Evolutionary conservation across 2,888 invertebrate genomes (phyloP).

Genomic region (Caenorhabditis japonica): DNA sequence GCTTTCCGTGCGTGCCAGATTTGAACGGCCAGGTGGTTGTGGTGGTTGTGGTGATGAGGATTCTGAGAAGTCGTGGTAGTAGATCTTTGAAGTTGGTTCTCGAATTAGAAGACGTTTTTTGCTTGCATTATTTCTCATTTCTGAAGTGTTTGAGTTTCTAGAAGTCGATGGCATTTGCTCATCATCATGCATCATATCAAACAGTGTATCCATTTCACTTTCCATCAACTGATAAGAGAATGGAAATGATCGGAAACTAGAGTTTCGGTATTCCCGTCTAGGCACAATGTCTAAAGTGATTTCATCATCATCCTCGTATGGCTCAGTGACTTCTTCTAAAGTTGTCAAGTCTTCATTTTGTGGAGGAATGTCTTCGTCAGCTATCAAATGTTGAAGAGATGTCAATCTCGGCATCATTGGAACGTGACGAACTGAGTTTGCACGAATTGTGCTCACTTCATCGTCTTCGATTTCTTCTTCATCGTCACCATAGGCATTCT

Average conservation of each 20-base stretch:
- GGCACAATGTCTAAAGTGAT: slow-evolving; percentile 27
- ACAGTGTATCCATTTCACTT: slow-evolving; percentile 47
- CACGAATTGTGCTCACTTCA: slow-evolving; percentile 39
- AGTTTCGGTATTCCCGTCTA: slow-evolving; percentile 30
- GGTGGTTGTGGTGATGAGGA: too few species aligned
- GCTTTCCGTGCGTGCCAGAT: slow-evolving; percentile 36
- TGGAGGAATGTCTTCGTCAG: slow-evolving; percentile 5
- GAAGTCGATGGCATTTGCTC: slow-evolving; percentile 48
- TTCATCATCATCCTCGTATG: slow-evolving; percentile 41
- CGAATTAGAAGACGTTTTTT: slow-evolving; percentile 35
- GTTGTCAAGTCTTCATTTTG: slow-evolving; percentile 34
- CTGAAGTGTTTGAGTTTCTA: slow-evolving; percentile 1
- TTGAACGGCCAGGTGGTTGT: slow-evolving; percentile 14
- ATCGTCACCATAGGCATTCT: slow-evolving; percentile 22
- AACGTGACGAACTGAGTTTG: slow-evolving; percentile 31
- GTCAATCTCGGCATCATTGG: slow-evolving; percentile 51
- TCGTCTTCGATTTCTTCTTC: slow-evolving; percentile 39
- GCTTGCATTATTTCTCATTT: not conserved
- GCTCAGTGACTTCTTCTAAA: slow-evolving; percentile 23
- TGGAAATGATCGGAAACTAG: slow-evolving; percentile 43
- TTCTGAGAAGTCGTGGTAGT: slow-evolving; percentile 46
- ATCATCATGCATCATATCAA: slow-evolving; percentile 51
- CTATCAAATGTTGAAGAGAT: slow-evolving; percentile 46
- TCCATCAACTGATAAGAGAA: slow-evolving; percentile 47
- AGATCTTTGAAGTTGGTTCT: slow-evolving; percentile 46